Evolutionary conservation across 1,140 invertebrate species (phyloP).

Genomic region (Cryptotermes secundus): DNA sequence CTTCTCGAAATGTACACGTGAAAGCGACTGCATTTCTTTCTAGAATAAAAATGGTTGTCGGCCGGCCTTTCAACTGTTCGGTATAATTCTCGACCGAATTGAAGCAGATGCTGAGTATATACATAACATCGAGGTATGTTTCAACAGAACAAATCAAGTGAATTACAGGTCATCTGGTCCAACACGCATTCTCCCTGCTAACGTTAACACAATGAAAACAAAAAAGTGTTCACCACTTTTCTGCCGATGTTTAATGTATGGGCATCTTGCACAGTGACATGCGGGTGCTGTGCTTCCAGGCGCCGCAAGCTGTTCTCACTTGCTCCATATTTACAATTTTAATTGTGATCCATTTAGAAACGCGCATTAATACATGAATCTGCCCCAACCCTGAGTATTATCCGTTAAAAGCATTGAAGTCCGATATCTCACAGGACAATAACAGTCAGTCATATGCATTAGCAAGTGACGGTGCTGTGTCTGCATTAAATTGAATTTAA

Average conservation of each 20-base stretch:
- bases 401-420: not conserved
- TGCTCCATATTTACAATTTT: constrained; percentile 4
- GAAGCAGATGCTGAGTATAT: too few species aligned
- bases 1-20: too few species aligned
- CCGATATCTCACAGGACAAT: not conserved
- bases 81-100: too few species aligned
- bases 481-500: not conserved
- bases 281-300: too few species aligned
- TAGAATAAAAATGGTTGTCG: too few species aligned
- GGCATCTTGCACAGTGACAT: not conserved
- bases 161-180: not conserved
- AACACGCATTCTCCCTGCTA: not conserved
- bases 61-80: too few species aligned
- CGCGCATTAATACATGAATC: not conserved
- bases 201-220: not conserved
- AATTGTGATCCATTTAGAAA: not conserved
- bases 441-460: not conserved
- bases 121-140: too few species aligned
- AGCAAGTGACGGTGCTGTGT: not conserved
- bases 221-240: not conserved
- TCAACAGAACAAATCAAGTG: not conserved
- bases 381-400: not conserved
- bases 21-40: too few species aligned
- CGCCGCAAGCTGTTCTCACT: not conserved
- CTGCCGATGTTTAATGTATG: not conserved